phyloP scores from a whole-genome alignment of 2,113 vertebrate genomes.

The Actinemys pallida region DNA sequence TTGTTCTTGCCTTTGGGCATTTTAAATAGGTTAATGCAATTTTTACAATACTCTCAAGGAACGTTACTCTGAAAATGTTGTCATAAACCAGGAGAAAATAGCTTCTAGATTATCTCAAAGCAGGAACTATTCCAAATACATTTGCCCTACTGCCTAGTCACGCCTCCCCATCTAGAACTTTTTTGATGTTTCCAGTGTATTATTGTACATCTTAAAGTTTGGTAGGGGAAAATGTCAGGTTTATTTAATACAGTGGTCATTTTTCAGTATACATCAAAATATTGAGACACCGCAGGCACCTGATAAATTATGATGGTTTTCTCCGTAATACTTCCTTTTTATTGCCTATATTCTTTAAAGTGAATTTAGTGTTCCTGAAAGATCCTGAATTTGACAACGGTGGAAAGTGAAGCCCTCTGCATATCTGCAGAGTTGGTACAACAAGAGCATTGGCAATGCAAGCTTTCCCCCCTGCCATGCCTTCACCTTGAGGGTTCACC shows the following conservation, averaged over 20 bases:
- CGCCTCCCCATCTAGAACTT: not conserved
- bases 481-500: not conserved
- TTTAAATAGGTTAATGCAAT: constrained; percentile 73
- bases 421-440: constrained; percentile 30
- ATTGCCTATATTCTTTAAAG: constrained; percentile 62
- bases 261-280: constrained; percentile 66
- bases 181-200: not conserved
- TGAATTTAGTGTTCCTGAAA: constrained; percentile 53
- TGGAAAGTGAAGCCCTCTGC: constrained; percentile 14
- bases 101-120: constrained; percentile 53
- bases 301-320: constrained; percentile 66
- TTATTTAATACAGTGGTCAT: constrained; percentile 56
- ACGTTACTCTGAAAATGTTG: constrained; percentile 52
- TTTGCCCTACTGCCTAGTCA: constrained; percentile 3
- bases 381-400: constrained; percentile 31
- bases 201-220: constrained; percentile 35
- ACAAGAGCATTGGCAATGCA: not conserved
- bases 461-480: not conserved
- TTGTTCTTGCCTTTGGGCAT: constrained; percentile 72
- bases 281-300: constrained; percentile 46
- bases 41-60: constrained; percentile 67
- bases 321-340: constrained; percentile 67
- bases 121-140: constrained; percentile 39
- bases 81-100: constrained; percentile 62
- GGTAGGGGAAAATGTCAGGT: not conserved